These are phyloP conservation scores for Seriola quinqueradiata DNA, from an alignment of 2,113 vertebrate genomes.

Conservation along the genomic window DNA sequence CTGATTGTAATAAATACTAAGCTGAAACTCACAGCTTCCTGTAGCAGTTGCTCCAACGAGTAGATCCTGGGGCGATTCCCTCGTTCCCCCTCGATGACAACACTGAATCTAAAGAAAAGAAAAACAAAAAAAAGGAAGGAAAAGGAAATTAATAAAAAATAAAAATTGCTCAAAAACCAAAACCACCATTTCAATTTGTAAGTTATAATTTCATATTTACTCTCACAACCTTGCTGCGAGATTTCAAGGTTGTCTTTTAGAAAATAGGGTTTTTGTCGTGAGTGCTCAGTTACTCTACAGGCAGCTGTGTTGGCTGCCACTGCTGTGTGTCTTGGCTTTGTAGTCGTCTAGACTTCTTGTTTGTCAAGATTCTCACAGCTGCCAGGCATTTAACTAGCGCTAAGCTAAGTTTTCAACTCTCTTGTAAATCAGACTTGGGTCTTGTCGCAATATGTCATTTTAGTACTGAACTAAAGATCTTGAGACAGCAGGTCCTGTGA, in stretches of 20 bases:
- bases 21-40: conserved; percentile 91
- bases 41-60: conserved; percentile 94
- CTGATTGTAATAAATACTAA: background rate
- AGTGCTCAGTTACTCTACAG: conserved; percentile 2
- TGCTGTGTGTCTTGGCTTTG: conserved; percentile 44
- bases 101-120: conserved; percentile 88
- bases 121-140: background rate
- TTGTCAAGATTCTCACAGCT: conserved; percentile 48
- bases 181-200: background rate
- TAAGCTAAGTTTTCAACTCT: conserved; percentile 37
- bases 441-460: conserved; percentile 23
- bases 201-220: conserved; percentile 6
- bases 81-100: conserved; percentile 94
- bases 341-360: conserved; percentile 33
- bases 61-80: conserved; percentile 94
- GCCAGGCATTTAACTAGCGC: conserved; percentile 28
- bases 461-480: conserved; percentile 1
- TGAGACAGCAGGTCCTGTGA: background rate
- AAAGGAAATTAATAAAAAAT: background rate
- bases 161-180: background rate
- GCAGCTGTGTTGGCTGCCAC: conserved; percentile 41
- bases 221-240: background rate
- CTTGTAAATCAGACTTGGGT: conserved; percentile 10
- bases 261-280: conserved; percentile 3
- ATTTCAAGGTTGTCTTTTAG: conserved; percentile 26